phyloP scores from a whole-genome alignment of 2,888 invertebrate species.

The Phortica magna region DNA sequence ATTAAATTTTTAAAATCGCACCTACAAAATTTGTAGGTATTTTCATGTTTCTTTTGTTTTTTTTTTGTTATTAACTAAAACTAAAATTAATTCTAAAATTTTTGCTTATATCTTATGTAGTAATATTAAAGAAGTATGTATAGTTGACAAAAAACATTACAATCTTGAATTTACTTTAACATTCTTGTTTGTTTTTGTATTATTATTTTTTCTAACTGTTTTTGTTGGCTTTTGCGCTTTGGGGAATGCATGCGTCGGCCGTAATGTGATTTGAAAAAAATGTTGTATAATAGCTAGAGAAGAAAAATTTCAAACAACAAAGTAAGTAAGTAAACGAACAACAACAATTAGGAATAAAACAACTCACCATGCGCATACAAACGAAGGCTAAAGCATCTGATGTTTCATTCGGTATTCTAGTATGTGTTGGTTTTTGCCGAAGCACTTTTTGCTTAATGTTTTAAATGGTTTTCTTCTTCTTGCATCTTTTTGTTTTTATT shows the following conservation, averaged over 20 bases:
- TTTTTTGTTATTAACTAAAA: neutral
- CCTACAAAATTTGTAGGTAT: neutral
- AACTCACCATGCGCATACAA: neutral
- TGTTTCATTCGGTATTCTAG: neutral
- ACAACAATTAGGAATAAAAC: neutral
- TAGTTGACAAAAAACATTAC: conserved; percentile 7
- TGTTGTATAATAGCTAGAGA: neutral
- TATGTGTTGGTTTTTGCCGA: neutral
- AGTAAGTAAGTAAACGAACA: neutral
- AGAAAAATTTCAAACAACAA: neutral
- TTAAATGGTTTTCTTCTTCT: neutral
- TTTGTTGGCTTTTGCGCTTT: conserved; percentile 11
- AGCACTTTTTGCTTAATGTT: neutral
- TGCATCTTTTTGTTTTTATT: neutral
- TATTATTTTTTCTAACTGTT: neutral
- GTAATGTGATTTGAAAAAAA: conserved; percentile 3
- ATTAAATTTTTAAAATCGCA: neutral
- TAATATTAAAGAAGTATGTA: neutral
- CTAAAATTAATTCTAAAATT: conserved; percentile 7
- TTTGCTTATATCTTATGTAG: conserved; percentile 7
- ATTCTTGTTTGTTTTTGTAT: no score
- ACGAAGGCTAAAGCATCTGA: neutral
- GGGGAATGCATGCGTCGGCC: conserved; percentile 12
- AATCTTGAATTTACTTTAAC: no score
- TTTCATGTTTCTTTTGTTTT: neutral